phyloP scores from a whole-genome alignment of 2,888 invertebrate genomes.

The Lysandra bellargus region DNA sequence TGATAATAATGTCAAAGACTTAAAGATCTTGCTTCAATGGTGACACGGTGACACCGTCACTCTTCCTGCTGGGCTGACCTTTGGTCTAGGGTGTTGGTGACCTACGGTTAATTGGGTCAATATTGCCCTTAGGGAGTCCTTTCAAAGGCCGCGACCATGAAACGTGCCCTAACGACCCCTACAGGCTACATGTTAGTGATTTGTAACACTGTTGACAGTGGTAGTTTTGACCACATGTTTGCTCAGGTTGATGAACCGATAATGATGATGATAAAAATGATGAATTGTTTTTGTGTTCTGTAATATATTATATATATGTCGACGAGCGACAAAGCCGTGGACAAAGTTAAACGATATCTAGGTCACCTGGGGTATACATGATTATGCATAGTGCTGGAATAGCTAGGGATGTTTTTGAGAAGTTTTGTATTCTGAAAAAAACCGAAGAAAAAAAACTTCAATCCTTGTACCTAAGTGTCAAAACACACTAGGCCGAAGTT shows the following conservation, averaged over 20 bases:
- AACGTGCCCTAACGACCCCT: background rate
- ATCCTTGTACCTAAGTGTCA: background rate
- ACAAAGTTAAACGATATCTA: slow-evolving; percentile 34
- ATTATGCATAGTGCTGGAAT: slow-evolving; percentile 28
- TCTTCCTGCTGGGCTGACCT: background rate
- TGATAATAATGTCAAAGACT: background rate
- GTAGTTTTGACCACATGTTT: background rate
- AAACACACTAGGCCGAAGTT: no score
- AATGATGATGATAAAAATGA: background rate
- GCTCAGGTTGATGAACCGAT: slow-evolving; percentile 2
- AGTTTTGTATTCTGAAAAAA: background rate
- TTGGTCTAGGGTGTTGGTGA: background rate
- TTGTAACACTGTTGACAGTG: background rate
- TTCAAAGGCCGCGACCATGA: slow-evolving; percentile 6
- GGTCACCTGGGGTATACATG: slow-evolving; percentile 39
- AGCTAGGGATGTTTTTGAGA: background rate
- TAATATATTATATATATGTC: background rate
- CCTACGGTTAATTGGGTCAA: slow-evolving; percentile 9
- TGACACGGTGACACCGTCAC: background rate
- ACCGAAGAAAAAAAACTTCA: background rate
- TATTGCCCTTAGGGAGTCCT: background rate
- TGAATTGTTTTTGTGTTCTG: background rate
- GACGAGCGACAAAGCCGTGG: background rate
- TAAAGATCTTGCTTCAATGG: background rate
- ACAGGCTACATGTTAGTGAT: background rate